These are phyloP conservation scores for Dione vanillae DNA, from an alignment of 2,888 invertebrate genomes.

Conservation along the genomic window DNA sequence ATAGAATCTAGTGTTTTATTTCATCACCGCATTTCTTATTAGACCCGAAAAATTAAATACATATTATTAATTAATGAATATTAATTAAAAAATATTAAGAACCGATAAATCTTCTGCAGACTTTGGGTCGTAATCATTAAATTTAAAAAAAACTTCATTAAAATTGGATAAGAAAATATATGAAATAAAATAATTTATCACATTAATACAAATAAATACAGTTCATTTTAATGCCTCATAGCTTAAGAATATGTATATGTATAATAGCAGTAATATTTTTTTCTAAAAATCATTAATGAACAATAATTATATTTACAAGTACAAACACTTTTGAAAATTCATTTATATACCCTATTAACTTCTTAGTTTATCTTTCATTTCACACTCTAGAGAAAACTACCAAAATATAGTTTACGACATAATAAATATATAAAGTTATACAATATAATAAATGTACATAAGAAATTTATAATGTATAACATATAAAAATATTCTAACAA, in stretches of 20 bases:
- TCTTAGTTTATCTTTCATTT: conserved; percentile 7
- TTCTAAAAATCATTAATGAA: neutral
- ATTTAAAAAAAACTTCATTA: no score
- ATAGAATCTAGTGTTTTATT: no score
- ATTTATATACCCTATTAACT: conserved; percentile 9
- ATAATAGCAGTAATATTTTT: conserved; percentile 2
- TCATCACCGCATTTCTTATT: no score
- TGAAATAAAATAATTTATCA: neutral
- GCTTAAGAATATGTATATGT: neutral
- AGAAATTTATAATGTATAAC: conserved; percentile 1
- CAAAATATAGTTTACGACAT: neutral
- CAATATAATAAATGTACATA: neutral
- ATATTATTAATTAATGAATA: no score
- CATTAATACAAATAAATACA: neutral
- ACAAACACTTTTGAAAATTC: neutral
- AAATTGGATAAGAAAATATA: neutral
- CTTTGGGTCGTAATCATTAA: no score
- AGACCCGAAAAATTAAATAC: no score
- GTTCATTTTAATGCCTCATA: conserved; percentile 19
- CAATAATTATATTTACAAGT: neutral
- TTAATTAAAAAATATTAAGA: no score
- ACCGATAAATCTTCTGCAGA: no score
- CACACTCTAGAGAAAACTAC: neutral
- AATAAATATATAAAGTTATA: conserved; percentile 3
- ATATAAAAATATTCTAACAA: conserved; percentile 15